phyloP scores from a whole-genome alignment of 1,140 invertebrate genomes.

The Dysdera silvatica region DNA sequence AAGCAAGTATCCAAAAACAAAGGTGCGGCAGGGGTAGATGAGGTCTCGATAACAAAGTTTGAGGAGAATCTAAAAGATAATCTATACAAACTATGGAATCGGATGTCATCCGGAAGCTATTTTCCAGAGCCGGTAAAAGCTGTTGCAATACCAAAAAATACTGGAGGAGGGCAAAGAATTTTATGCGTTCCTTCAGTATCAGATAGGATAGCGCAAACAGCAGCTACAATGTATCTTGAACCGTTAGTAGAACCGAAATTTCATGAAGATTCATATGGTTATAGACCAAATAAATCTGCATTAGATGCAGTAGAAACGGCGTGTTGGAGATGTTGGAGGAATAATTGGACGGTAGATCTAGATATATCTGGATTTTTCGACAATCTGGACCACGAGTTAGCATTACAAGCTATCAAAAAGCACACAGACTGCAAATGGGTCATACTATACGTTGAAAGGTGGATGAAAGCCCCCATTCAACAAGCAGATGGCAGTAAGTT shows the following conservation, averaged over 20 bases:
- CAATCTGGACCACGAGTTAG: constrained; percentile 15
- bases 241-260: background rate
- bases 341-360: background rate
- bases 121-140: constrained; percentile 11
- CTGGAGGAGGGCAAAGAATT: background rate
- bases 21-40: constrained; percentile 7
- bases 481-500: background rate
- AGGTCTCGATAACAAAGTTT: background rate
- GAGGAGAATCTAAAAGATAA: background rate
- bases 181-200: background rate
- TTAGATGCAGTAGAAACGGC: constrained; percentile 3
- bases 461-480: constrained; percentile 6
- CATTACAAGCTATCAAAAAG: constrained; percentile 10
- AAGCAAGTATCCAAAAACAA: constrained; percentile 7
- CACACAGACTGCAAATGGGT: constrained; percentile 17
- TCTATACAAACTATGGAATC: background rate
- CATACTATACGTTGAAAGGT: constrained; percentile 11
- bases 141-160: constrained; percentile 5
- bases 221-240: background rate
- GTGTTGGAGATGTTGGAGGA: background rate
- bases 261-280: constrained; percentile 9
- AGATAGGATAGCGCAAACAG: background rate
- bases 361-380: background rate
- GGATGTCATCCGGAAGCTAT: constrained; percentile 13
- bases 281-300: constrained; percentile 18